These are phyloP conservation scores for Drosophila subsilvestris DNA, from an alignment of 2,888 invertebrate species.

Conservation along the genomic window DNA sequence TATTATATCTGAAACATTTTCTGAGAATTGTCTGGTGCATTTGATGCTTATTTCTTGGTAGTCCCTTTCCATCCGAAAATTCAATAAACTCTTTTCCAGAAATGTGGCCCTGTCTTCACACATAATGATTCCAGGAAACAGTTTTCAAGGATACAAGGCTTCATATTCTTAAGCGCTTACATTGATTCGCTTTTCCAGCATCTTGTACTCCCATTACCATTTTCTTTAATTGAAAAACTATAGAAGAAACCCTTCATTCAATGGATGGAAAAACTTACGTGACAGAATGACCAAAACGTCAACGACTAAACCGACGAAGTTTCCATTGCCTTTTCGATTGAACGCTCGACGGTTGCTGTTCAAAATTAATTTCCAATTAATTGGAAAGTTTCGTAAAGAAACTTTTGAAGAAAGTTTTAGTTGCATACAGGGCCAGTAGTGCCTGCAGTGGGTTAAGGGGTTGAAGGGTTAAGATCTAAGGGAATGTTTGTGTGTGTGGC, in stretches of 20 bases:
- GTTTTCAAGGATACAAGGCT: background rate
- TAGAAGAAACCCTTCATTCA: background rate
- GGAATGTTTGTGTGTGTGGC: background rate
- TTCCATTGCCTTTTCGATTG: conserved; percentile 9
- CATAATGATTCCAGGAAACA: background rate
- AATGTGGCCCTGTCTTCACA: background rate
- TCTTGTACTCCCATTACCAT: background rate
- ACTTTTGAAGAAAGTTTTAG: conserved; percentile 50
- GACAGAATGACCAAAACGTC: conserved; percentile 22
- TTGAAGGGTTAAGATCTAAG: conserved; percentile 10
- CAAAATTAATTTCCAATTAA: conserved; percentile 75
- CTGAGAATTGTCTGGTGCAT: background rate
- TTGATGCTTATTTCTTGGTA: background rate
- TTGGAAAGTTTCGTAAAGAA: conserved; percentile 65
- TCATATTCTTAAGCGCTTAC: background rate
- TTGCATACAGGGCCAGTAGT: conserved; percentile 39
- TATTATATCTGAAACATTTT: background rate
- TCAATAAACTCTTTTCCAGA: background rate
- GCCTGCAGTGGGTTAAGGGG: conserved; percentile 9
- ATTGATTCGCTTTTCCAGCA: background rate
- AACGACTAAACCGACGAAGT: conserved; percentile 15
- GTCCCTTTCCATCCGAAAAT: background rate
- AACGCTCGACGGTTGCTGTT: background rate
- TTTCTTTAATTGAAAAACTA: background rate
- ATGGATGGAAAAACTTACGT: background rate